Conservation (phyloP, 1,140 invertebrate species). For the Mamestra configurata region DNA sequence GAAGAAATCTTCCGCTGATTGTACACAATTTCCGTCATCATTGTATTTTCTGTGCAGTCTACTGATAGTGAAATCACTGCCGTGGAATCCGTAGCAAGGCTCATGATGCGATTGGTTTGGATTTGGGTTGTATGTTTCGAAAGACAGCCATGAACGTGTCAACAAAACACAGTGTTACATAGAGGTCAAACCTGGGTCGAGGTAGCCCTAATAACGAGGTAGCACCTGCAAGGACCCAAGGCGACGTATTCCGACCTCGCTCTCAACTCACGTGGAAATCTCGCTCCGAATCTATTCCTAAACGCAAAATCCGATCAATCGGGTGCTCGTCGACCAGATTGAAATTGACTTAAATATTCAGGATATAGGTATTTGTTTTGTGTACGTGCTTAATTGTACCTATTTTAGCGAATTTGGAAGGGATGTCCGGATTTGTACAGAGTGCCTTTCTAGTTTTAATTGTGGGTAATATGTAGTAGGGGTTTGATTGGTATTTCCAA, state of each 20-base stretch:
- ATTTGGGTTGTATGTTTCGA: not conserved
- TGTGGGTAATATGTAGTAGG: too few species aligned
- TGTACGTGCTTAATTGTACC: not conserved
- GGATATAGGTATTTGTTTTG: not conserved
- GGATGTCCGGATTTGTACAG: too few species aligned
- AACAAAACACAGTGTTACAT: not conserved
- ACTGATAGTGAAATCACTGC: not conserved
- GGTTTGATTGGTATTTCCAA: too few species aligned
- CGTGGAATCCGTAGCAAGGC: not conserved
- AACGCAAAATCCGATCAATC: slow-evolving; percentile 29
- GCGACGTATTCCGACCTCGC: slow-evolving; percentile 1
- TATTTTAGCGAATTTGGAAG: not conserved
- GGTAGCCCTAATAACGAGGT: not conserved
- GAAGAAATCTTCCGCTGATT: too few species aligned
- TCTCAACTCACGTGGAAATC: slow-evolving; percentile 31
- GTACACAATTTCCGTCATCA: too few species aligned
- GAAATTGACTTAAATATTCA: slow-evolving; percentile 24
- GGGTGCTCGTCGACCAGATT: not conserved
- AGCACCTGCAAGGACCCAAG: slow-evolving; percentile 36
- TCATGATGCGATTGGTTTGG: not conserved
- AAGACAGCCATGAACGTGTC: not conserved
- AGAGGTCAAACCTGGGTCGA: not conserved
- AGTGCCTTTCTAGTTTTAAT: too few species aligned
- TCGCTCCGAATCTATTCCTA: slow-evolving; percentile 20
- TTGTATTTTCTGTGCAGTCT: not conserved